Base-by-base conservation (phyloP, 2,797 vertebrate species). In the Adelosebastes latens region DNA sequence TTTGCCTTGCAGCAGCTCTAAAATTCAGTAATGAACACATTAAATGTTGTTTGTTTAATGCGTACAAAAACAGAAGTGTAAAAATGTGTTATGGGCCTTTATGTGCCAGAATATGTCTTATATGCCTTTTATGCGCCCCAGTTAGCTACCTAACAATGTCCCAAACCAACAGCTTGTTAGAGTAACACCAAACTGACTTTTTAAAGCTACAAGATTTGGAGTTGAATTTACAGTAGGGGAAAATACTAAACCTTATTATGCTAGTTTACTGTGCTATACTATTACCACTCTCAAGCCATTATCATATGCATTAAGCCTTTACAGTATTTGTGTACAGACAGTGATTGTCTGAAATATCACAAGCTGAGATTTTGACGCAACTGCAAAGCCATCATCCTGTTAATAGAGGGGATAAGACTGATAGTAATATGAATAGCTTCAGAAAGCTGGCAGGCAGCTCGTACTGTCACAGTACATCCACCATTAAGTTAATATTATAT, bases 401-500 rank as follows among this genome's bases (percentile, higher is more conserved):
- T 85, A 80, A 80, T 73, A 36, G 52, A 69, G 60, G 56, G 29
- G 27, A 85, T 67, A 70, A 60, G 69, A 70, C 46, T 75, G 80
- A 73, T 69, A 53, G 20, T 86, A 87, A 77, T 66, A 49, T 75
- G 77, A 90, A 86, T 59, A 84, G 58, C 53, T 72, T 78, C 46
- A 64, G 69, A 83, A 81, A 59, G 77, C 66, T 79, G 75, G 29
- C 72, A 85, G 53, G 69, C 78, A 84, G 71, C 83, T 88, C 79
- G 72, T 39, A 62, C 84, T 85, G 59, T 86, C 71, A 83, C 80
- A 83, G 72, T 62, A 65, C 64, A 83, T 82, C 72, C 42, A 70
- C 77, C 70, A 74, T 85, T 88, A 84, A 86, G 59, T 80, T 81
- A 72, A 79, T 85, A 80, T 88, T 87, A 84, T 87, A 79, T 86